Base-by-base conservation (phyloP, 2,113 vertebrate genomes). In the Mus spicilegus region DNA sequence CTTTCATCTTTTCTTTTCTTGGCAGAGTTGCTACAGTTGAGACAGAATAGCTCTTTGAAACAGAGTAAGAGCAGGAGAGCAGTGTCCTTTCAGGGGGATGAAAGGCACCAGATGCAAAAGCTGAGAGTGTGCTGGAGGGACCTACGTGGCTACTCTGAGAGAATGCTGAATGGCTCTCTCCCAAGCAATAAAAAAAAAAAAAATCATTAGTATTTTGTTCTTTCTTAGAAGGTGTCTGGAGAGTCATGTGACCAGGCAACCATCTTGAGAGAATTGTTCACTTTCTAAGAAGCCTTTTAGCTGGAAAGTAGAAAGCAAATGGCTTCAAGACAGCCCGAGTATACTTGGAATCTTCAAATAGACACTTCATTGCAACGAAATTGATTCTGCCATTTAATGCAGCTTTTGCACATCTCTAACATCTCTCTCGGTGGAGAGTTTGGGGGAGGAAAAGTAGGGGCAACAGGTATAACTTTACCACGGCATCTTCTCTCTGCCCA, bases 1-100 rank as follows among this genome's bases (percentile, higher is more conserved):
- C 90, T 96, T 96, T 96, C 91, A 95, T 96, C 97, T 96, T 95
- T 91, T 20, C 81, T 93, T 78, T 94, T 76, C 90, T 89, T 96
- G 97, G 97, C 93, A 95, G 95, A 94, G 97, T 95, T 94, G 86
- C 96, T 95, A 93, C 97, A 96, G 94, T 96, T 95, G 95, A 97
- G 94, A 93, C 70, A 81, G 97, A 98, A 97, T 92, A 96, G 97
- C 96, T 73, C 97, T 98, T 98, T 98, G 96, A 97, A 97, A 95
- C 1, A 65, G 81, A 97, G 11, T 87, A 87, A 95, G 97, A 95
- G 88, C 93, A 70, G 92, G 88, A 96, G 95, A 95, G 92, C 95
- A 87, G 77, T 6, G 5, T 94, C 80, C 92, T 95, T 96, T 87
- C 77, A 81, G 94, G 77, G 93, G 93, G 92, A 97, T 95, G 97